Percentiles rank a stretch among this genome's conserved stretches.
These are phyloP conservation scores for Panagrolaimus sp. DNA, from an alignment of 1,140 invertebrate species.

Conservation along the genomic window DNA sequence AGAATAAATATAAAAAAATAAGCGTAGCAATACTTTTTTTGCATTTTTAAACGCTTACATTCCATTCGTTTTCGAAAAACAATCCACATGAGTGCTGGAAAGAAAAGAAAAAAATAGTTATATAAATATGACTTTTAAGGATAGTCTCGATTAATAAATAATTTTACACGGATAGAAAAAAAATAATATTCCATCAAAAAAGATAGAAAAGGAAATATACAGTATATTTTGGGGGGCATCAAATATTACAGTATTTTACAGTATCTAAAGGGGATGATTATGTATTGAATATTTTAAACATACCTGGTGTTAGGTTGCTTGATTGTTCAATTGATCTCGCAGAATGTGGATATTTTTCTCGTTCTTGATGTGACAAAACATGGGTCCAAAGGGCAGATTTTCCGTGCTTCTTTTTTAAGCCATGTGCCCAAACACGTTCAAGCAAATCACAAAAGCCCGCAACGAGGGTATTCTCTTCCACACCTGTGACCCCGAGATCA, in stretches of 20 bases:
- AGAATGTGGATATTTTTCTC: conserved; percentile 38
- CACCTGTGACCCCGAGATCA: conserved; percentile 66
- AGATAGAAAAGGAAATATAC: too few species aligned
- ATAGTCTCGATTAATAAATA: neutral
- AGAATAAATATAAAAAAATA: neutral
- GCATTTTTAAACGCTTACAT: conserved; percentile 36
- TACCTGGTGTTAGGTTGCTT: conserved; percentile 7
- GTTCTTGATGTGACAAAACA: conserved; percentile 49
- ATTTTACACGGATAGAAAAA: conserved; percentile 2
- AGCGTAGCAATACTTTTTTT: conserved; percentile 25
- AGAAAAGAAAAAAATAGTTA: neutral
- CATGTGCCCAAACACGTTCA: conserved; percentile 95
- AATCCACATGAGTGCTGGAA: conserved; percentile 51
- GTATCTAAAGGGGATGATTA: too few species aligned
- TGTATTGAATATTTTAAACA: neutral
- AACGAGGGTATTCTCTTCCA: conserved; percentile 95
- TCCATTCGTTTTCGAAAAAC: conserved; percentile 52
- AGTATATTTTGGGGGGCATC: too few species aligned
- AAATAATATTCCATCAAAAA: neutral
- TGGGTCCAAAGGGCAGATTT: conserved; percentile 57
- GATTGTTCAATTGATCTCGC: neutral
- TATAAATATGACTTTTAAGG: conserved; percentile 2
- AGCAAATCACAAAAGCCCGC: conserved; percentile 92
- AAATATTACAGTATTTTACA: too few species aligned
- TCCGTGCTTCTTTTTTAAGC: conserved; percentile 80